phyloP scores from a whole-genome alignment of 2,797 vertebrate species.

The Pipistrellus pipistrellus region DNA sequence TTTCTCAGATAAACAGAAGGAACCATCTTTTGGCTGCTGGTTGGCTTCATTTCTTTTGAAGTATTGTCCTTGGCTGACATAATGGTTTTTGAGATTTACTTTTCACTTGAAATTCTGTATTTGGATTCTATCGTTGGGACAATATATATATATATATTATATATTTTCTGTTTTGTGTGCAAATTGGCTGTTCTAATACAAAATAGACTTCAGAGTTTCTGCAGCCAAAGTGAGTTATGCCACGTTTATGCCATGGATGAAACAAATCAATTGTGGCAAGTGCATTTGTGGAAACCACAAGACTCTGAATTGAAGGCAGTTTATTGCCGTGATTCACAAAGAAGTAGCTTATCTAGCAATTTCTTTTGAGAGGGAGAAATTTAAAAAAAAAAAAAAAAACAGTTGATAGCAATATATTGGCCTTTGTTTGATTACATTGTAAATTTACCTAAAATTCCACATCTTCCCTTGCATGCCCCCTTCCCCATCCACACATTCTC shows the following conservation, averaged over 20 bases:
- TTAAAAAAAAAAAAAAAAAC: too few relatives aligned
- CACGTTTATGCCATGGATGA: constrained; percentile 54
- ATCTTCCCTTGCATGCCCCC: not conserved
- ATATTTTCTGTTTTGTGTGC: constrained; percentile 13
- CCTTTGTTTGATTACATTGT: constrained; percentile 24
- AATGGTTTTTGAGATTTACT: constrained; percentile 49
- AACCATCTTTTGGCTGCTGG: not conserved
- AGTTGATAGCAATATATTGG: not conserved
- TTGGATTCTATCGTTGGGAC: constrained; percentile 17
- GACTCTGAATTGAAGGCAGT: constrained; percentile 17
- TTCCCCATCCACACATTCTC: not conserved
- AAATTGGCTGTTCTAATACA: constrained; percentile 64
- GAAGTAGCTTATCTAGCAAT: not conserved
- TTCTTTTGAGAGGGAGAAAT: constrained; percentile 47
- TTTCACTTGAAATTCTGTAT: constrained; percentile 62
- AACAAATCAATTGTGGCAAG: constrained; percentile 63
- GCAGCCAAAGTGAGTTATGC: constrained; percentile 40
- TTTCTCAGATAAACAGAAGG: not conserved
- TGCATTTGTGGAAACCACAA: constrained; percentile 58
- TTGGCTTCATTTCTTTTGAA: constrained; percentile 53
- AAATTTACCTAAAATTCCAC: constrained; percentile 41
- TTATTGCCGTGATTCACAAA: constrained; percentile 45
- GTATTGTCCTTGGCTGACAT: constrained; percentile 24
- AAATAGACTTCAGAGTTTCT: constrained; percentile 59
- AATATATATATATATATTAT: not conserved